Conservation (phyloP, 1,140 invertebrate genomes). For the Aphis gossypii region DNA sequence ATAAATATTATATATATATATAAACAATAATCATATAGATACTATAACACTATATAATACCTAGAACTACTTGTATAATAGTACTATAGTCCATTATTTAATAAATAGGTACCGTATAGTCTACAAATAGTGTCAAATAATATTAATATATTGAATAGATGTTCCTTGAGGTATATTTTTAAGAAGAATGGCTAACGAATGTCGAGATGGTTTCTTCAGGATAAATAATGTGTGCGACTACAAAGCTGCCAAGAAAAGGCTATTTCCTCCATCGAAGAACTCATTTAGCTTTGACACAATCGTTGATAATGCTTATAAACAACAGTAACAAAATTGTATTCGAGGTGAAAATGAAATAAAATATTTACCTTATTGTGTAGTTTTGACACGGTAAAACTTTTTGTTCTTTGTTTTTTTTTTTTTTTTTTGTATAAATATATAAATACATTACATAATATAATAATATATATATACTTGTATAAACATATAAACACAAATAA, state of each 20-base stretch:
- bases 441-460: too few species aligned
- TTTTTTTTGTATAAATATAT: background rate
- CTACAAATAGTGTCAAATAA: background rate
- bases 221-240: slow-evolving; percentile 34
- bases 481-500: background rate
- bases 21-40: background rate
- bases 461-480: too few species aligned
- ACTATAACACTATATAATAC: background rate
- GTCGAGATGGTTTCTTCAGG: background rate
- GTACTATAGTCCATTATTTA: background rate
- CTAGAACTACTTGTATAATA: background rate
- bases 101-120: background rate
- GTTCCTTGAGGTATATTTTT: background rate
- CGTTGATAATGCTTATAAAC: background rate
- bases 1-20: too few species aligned
- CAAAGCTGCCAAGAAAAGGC: slow-evolving; percentile 9
- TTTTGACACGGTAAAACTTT: background rate
- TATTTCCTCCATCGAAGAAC: slow-evolving; percentile 10
- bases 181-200: background rate
- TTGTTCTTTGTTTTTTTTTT: background rate
- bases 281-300: slow-evolving; percentile 18
- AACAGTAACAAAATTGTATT: slow-evolving; percentile 7
- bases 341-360: background rate
- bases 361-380: background rate
- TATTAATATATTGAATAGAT: background rate